Percentiles rank a stretch among this genome's conserved stretches.
Conservation (phyloP, 2,113 vertebrate species). For the Pan paniscus region DNA sequence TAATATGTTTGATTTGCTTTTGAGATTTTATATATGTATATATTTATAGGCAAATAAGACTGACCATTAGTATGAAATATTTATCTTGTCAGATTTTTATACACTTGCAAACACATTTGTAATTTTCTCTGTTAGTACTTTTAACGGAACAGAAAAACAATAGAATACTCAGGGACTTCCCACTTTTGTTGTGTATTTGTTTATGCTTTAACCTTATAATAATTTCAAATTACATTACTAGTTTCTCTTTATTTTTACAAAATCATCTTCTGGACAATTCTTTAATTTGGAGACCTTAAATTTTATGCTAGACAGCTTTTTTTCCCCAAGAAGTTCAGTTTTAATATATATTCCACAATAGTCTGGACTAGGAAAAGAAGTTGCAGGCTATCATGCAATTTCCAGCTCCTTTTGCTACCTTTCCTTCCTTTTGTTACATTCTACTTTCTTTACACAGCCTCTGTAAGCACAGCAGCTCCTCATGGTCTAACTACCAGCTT, state of each 20-base stretch:
- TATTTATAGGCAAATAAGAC: constrained; percentile 52
- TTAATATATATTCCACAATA: constrained; percentile 71
- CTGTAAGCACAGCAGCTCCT: background rate
- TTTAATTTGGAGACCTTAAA: constrained; percentile 53
- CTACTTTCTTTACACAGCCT: constrained; percentile 57
- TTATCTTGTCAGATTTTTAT: background rate
- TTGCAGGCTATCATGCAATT: constrained; percentile 62
- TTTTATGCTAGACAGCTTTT: constrained; percentile 51
- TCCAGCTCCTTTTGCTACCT: constrained; percentile 40
- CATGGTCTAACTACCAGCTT: constrained; percentile 24
- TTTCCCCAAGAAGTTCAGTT: constrained; percentile 21
- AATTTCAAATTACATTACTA: constrained; percentile 11
- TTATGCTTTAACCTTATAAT: background rate
- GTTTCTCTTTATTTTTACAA: constrained; percentile 57
- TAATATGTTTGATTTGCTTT: background rate
- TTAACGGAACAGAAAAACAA: constrained; percentile 14
- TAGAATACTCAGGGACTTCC: background rate
- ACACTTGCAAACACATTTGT: constrained; percentile 15
- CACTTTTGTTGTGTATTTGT: background rate
- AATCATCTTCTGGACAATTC: background rate
- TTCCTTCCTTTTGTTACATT: constrained; percentile 40
- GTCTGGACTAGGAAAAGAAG: constrained; percentile 40
- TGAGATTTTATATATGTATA: background rate
- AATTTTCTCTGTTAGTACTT: constrained; percentile 44
- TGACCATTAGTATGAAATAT: constrained; percentile 37